phyloP scores from a whole-genome alignment of 2,797 vertebrate genomes.

The Sebastes alutus region DNA sequence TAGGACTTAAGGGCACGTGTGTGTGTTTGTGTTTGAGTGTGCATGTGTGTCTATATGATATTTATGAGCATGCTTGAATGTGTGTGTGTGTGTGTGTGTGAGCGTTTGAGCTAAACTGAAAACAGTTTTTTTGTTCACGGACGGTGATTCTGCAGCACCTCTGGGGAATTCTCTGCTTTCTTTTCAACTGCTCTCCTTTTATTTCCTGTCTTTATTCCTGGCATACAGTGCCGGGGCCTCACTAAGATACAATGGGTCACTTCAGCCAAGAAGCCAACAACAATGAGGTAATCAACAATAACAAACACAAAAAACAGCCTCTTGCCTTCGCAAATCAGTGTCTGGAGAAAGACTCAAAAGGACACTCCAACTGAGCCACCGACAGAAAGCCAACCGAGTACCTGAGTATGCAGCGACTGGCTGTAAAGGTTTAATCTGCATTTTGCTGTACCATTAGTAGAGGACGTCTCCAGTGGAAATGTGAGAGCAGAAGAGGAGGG shows the following conservation, averaged over 20 bases:
- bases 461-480: background rate
- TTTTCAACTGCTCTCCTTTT: conserved; percentile 63
- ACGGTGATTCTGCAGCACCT: conserved; percentile 56
- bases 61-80: background rate
- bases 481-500: background rate
- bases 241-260: conserved; percentile 57
- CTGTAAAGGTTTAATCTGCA: conserved; percentile 19
- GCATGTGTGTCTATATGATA: background rate
- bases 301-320: conserved; percentile 37
- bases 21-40: conserved; percentile 11
- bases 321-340: conserved; percentile 18
- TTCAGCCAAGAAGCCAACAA: conserved; percentile 51
- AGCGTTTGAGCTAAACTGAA: conserved; percentile 23
- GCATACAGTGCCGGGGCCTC: conserved; percentile 27
- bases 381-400: conserved; percentile 9
- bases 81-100: background rate
- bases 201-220: conserved; percentile 65
- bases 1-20: conserved; percentile 1
- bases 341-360: conserved; percentile 26
- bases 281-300: conserved; percentile 59
- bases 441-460: background rate
- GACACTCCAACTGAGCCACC: background rate
- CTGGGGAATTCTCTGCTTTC: conserved; percentile 65
- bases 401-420: background rate
- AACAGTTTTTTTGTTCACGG: conserved; percentile 58